Percentiles rank a stretch among this genome's conserved stretches.
These are phyloP conservation scores for Chiropotes sagulatus DNA, from an alignment of 2,797 vertebrate species.

Conservation along the genomic window DNA sequence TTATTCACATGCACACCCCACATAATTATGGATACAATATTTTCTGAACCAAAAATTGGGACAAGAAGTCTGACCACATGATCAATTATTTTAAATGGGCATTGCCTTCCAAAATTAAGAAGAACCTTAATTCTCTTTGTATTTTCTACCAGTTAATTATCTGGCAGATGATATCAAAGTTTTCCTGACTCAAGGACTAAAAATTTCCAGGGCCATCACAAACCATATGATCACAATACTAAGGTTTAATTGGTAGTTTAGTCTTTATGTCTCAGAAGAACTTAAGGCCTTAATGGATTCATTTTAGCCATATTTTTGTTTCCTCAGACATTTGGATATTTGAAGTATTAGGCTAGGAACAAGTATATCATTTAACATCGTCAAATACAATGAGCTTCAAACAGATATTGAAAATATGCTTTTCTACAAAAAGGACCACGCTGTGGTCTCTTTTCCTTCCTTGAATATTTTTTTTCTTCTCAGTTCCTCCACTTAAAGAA, in stretches of 20 bases:
- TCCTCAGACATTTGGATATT: not conserved
- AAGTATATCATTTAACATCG: not conserved
- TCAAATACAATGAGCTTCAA: not conserved
- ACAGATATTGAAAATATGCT: not conserved
- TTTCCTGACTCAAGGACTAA: not conserved
- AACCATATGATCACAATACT: not conserved
- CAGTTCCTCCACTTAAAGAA: not conserved
- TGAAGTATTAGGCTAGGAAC: not conserved
- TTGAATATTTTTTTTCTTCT: not conserved
- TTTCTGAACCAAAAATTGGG: not conserved
- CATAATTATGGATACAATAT: not conserved
- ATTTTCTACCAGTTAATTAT: not conserved
- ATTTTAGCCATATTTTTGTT: not conserved
- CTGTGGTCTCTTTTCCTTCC: not conserved
- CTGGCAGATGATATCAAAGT: not conserved
- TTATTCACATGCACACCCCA: not conserved
- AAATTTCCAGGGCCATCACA: not conserved
- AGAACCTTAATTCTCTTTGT: not conserved
- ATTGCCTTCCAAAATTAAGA: not conserved
- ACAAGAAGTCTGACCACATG: not conserved
- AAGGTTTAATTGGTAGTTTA: not conserved
- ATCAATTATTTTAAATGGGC: not conserved
- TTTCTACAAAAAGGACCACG: not conserved
- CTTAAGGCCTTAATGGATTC: not conserved
- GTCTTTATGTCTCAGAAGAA: not conserved